Base-by-base conservation (phyloP, 2,113 vertebrate genomes). In the Argyrosomus japonicus region DNA sequence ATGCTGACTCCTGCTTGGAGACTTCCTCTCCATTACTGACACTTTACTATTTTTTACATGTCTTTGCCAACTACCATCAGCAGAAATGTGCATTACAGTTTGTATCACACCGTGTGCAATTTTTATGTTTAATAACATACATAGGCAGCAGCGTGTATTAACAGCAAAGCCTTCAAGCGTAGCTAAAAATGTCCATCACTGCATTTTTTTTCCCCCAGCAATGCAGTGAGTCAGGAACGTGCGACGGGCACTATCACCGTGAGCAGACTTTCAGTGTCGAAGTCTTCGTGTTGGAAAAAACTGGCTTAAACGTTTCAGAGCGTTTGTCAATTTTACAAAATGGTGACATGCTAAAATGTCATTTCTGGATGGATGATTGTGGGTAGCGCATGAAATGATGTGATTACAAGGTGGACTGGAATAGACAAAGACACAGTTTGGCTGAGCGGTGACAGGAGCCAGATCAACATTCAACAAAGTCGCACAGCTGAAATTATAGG, bases 401-500 rank as follows among this genome's bases (percentile, higher is more conserved):
- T 13, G n/a, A 74, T 56, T 54, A 48, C 47, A 54, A 27, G 54
- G 47, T 17, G 18, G 48, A 17, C 47, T 23, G 14, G 21, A 72
- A 75, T 21, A 62, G 25, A 73, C 36, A 47, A 56, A 69, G 64
- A 29, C 48, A 18, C 54, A 53, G 40, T 74, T 60, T 68, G 57
- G 27, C 40, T 75, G 5, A 62, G 43, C 23, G 1, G 25, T 50
- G 80, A 77, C 21, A 21, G 60, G 54, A 48, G 53, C 27, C 6
- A 17, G 63, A 54, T 65, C 4, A 43, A 80, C 60, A 73, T 40
- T 58, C 12, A 64, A 45, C 25, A 40, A 58, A 68, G 67, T 12
- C 45, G 72, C 45, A 40, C 13, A 4, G 72, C 27, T 79, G 25
- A 71, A 71, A 85, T 63, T 5, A 54, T 68, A 15, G 67, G 23